Base-by-base conservation (phyloP, 2,888 invertebrate genomes). In the Yponomeuta evonymella region DNA sequence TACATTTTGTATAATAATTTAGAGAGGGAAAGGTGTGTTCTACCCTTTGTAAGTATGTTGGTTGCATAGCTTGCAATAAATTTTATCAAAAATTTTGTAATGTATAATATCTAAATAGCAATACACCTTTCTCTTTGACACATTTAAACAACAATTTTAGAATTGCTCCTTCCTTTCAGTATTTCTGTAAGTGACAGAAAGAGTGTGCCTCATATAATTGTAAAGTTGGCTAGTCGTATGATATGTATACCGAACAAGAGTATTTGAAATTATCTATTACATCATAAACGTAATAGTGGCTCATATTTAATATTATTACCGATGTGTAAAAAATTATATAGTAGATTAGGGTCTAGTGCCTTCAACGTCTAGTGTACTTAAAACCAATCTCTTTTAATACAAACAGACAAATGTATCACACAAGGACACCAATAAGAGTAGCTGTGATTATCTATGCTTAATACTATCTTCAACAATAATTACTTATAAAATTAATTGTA, bases 261-360 rank as follows among this genome's bases (percentile, higher is more conserved):
- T 48, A 72, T 71, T 70, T 72, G 73, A 73, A 63, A 12, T 74
- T 75, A 73, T 74, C 74, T 11, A 69, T 69, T 29, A 67, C 48
- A 66, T 71, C 71, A 29, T 72, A 73, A 72, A 73, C 73, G 74
- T 73, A 73, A 75, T 73, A 73, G 63, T 51, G n/a, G 51, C 23
- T 23, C 30, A 48, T 33, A 48, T 70, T 70, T 67, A 48, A 4
- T 36, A 36, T 70, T 67, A 58, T 58, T 65, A 12, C 65, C 51
- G 30, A 29, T 62, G 36, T 85, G 85, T 88, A 90, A 90, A 85
- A 90, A 83, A 88, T 83, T 85, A 76, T 87, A 88, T 86, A 72
- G 86, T 90, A 90, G 88, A 81, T 82, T 90, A 89, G 87, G 86
- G 87, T 88, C 83, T 90, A 90, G 90, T 90, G 90, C 90, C 90